phyloP scores from a whole-genome alignment of 1,140 invertebrate species.

The Augochlora pura region DNA sequence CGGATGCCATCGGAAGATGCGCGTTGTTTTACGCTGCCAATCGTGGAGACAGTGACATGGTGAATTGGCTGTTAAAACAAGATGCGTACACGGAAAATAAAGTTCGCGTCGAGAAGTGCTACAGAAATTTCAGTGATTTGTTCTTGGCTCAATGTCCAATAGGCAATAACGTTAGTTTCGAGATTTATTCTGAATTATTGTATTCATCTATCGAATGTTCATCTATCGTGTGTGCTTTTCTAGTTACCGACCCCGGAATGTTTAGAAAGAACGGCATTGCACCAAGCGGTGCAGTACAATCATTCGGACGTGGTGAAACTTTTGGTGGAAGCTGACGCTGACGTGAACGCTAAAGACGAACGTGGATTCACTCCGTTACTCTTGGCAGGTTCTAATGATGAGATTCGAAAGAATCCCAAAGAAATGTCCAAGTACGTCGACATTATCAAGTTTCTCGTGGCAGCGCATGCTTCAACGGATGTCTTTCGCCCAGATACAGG shows the following conservation, averaged over 20 bases:
- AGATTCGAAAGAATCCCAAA: constrained; percentile 13
- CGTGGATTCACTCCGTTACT: constrained; percentile 32
- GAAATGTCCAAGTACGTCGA: constrained; percentile 49
- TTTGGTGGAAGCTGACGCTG: constrained; percentile 44
- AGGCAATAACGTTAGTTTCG: constrained; percentile 15
- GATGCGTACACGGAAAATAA: constrained; percentile 34
- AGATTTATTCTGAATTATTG: neutral
- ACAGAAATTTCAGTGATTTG: neutral
- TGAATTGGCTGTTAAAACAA: constrained; percentile 46
- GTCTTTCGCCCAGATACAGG: constrained; percentile 40
- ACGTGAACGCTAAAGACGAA: constrained; percentile 39
- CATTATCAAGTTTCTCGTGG: constrained; percentile 35
- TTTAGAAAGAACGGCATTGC: constrained; percentile 66
- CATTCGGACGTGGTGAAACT: constrained; percentile 55
- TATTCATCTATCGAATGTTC: neutral
- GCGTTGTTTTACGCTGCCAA: constrained; percentile 59
- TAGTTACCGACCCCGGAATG: constrained; percentile 58
- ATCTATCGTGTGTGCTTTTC: neutral
- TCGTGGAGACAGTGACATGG: constrained; percentile 31
- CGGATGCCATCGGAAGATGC: constrained; percentile 61
- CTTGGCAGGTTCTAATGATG: constrained; percentile 31
- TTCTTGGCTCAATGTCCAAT: neutral
- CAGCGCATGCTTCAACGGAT: constrained; percentile 12
- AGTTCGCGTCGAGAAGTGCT: constrained; percentile 44
- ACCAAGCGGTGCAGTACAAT: constrained; percentile 66